Conservation (phyloP, 1,140 invertebrate species). For the Eumeta japonica region DNA sequence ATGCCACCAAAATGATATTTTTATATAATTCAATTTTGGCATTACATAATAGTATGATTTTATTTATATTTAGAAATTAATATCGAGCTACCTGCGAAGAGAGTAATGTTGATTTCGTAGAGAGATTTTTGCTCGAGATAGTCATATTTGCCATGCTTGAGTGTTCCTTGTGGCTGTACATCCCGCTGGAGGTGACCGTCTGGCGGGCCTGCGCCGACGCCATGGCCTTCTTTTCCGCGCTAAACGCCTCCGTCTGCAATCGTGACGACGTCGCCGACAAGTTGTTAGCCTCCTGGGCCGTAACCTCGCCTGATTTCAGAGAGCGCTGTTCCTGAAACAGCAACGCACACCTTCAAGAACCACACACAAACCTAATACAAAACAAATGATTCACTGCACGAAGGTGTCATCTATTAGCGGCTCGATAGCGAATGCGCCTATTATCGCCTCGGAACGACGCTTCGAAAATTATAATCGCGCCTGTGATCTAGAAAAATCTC, state of each 20-base stretch:
- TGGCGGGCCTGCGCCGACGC: slow-evolving; percentile 81
- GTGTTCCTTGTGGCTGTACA: slow-evolving; percentile 78
- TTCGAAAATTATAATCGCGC: too few relatives aligned
- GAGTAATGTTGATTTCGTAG: slow-evolving; percentile 67
- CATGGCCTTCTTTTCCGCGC: slow-evolving; percentile 80
- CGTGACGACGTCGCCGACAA: slow-evolving; percentile 76
- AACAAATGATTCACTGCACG: slow-evolving; percentile 15
- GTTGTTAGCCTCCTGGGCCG: slow-evolving; percentile 80
- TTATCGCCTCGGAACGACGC: too few relatives aligned
- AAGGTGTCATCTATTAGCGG: slow-evolving; percentile 16
- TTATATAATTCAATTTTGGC: too few relatives aligned
- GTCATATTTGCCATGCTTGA: slow-evolving; percentile 71
- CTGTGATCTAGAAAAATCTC: too few relatives aligned
- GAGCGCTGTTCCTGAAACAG: slow-evolving; percentile 75
- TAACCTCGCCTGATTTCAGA: slow-evolving; percentile 77
- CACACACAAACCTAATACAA: slow-evolving; percentile 12
- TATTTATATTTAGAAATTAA: slow-evolving; percentile 2
- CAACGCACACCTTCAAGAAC: too few relatives aligned
- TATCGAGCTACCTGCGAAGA: slow-evolving; percentile 45
- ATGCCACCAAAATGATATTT: too few relatives aligned
- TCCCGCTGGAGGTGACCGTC: slow-evolving; percentile 74
- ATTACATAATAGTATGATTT: too few relatives aligned
- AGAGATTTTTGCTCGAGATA: slow-evolving; percentile 72
- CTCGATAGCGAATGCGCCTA: too few relatives aligned
- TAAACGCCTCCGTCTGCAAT: slow-evolving; percentile 81